A percentile compares a stretch with the other conserved stretches of the same genome.
Conservation (phyloP, 2,888 invertebrate genomes). For the Zonitis immaculata region DNA sequence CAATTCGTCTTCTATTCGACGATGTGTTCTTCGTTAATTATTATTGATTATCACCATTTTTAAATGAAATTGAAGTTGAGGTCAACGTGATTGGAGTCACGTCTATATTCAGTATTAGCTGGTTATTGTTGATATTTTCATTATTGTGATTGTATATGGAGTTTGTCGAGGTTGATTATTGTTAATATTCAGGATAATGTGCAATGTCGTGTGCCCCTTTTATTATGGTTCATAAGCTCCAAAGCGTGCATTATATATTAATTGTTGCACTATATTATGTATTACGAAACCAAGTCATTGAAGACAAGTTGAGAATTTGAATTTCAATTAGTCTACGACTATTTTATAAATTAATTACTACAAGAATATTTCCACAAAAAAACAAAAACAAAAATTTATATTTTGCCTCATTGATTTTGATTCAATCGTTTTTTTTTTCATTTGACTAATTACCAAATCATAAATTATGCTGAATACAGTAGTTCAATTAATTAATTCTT, state of each 20-base stretch:
- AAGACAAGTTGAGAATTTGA: neutral
- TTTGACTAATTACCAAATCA: neutral
- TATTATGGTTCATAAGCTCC: neutral
- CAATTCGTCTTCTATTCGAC: no score
- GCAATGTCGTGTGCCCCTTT: neutral
- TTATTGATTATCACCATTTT: neutral
- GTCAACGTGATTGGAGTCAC: neutral
- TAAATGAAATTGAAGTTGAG: no score
- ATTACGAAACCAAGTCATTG: neutral
- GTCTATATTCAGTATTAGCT: no score
- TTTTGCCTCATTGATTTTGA: no score
- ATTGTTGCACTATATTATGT: neutral
- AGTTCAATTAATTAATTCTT: neutral
- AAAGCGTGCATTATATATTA: conserved; percentile 2
- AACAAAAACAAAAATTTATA: neutral
- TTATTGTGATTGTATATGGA: neutral
- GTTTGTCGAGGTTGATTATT: neutral
- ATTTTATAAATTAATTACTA: neutral
- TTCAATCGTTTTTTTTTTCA: neutral
- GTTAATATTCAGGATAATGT: neutral
- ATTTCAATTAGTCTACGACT: neutral
- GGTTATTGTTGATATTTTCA: neutral
- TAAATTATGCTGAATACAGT: neutral
- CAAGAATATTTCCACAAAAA: neutral
- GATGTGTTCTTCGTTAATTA: no score